Base-by-base conservation (phyloP, 2,113 vertebrate species). In the Corythornis madagascariensis region DNA sequence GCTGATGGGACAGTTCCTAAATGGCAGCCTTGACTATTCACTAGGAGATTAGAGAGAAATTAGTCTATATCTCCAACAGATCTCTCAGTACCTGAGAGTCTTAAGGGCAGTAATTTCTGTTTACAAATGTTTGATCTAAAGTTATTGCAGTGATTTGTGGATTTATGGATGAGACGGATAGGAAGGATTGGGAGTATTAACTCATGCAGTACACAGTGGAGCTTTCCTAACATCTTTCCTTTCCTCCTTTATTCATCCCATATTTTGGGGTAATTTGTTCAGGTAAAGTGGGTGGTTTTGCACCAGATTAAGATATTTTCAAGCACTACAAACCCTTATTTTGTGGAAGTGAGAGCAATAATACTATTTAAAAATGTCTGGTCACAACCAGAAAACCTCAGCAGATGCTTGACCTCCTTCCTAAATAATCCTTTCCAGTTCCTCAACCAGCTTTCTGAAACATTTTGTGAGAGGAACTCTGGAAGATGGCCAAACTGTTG, bases 381-480 rank as follows among this genome's bases (percentile, higher is more conserved):
- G 31, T 15, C 56, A 72, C 22, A 86, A 89, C 38, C 63, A 83
- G 70, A 53, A 42, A 56, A 82, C 8, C 26, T 28, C 65, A 74
- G 55, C 24, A 91, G 70, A 70, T 93, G 63, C 92, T 65, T 47
- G 26, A 66, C 26, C 42, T 86, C 42, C 17, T 83, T 35, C 88
- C 57, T 79, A 88, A 94, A 89, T 86, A 90, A 56, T 57, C 26
- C 55, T 91, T 95, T 94, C 42, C 64, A 60, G 21, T 86, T 94
- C 55, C 20, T 95, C 82, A 89, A 89, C 31, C 42, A 92, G 71
- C 56, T 92, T 70, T 71, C 69, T 65, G 42, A 79, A 75, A 83
- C 26, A 74, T 69, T 42, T 72, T 89, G 22, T 71, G 53, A 92
- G 85, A 95, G 72, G 92, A 96, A 83, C 56, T 86, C 19, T 71